Evolutionary conservation across 2,797 vertebrate species (phyloP).

Genomic region (Bothrops alternatus): DNA sequence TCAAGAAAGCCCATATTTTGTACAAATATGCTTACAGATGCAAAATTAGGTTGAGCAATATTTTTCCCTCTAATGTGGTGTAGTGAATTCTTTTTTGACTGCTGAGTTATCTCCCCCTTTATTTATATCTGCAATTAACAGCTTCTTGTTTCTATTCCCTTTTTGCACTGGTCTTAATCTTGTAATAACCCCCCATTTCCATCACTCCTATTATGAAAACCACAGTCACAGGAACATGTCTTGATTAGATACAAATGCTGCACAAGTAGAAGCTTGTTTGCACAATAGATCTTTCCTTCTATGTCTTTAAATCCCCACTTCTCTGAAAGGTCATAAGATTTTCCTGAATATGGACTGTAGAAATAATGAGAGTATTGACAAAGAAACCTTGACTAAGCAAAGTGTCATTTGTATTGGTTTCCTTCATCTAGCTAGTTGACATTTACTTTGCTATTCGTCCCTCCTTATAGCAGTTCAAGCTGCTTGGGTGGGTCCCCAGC

Average conservation of each 20-base stretch:
- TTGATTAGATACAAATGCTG: not conserved
- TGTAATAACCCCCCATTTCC: not conserved
- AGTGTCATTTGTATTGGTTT: not conserved
- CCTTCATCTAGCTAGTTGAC: not conserved
- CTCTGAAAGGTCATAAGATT: not conserved
- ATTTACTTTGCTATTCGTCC: not conserved
- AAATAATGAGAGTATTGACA: not conserved
- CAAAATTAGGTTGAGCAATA: fast-evolving
- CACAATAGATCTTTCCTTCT: not conserved
- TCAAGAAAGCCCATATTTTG: not conserved
- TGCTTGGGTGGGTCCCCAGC: not conserved
- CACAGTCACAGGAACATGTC: not conserved
- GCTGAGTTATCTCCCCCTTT: not conserved
- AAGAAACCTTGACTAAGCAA: not conserved
- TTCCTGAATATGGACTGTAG: not conserved
- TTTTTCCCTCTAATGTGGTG: not conserved
- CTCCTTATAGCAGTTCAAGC: not conserved
- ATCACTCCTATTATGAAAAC: too few species aligned
- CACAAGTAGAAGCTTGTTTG: not conserved
- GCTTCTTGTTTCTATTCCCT: not conserved
- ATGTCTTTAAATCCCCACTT: not conserved
- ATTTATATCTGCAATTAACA: too few species aligned
- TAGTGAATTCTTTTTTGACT: fast-evolving
- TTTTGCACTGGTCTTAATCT: not conserved
- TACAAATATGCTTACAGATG: fast-evolving